Conservation (phyloP, 2,113 vertebrate species). For the Onychostruthus taczanowskii region DNA sequence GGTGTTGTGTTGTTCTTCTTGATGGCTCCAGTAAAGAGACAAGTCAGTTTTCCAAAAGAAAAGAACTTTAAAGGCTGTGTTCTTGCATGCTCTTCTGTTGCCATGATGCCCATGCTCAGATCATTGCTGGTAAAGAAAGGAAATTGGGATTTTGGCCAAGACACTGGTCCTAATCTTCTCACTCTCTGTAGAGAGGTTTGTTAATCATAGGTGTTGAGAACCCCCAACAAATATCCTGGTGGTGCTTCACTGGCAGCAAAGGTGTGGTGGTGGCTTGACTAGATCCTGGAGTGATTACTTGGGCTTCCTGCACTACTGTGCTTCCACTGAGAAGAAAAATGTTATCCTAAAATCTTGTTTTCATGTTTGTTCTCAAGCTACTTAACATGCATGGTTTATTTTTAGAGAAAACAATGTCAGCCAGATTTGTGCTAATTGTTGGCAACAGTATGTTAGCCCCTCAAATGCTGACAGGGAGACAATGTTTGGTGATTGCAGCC, state of each 20-base stretch:
- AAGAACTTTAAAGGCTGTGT: neutral
- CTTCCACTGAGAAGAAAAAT: conserved; percentile 10
- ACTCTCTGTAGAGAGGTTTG: neutral
- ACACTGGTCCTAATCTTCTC: neutral
- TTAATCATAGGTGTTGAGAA: neutral
- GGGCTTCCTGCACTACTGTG: neutral
- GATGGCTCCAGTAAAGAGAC: neutral
- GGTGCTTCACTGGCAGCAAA: neutral
- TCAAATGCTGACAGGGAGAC: conserved; percentile 66
- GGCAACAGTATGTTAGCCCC: conserved; percentile 57
- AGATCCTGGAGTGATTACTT: neutral
- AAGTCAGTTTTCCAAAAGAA: neutral
- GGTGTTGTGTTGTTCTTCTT: neutral
- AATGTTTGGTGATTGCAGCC: conserved; percentile 70
- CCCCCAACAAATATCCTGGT: neutral
- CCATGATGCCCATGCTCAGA: accelerated
- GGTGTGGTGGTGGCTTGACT: neutral
- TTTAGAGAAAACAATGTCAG: conserved; percentile 70
- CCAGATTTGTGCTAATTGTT: conserved; percentile 70
- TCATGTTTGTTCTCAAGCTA: conserved; percentile 55
- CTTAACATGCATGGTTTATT: conserved; percentile 69
- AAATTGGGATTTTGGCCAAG: neutral
- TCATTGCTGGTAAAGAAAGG: neutral
- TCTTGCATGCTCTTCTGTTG: neutral
- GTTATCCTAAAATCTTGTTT: conserved; percentile 49